Percentiles rank a stretch among this genome's conserved stretches.
Conservation (phyloP, 2,888 invertebrate genomes). For the Cephus spinipes region DNA sequence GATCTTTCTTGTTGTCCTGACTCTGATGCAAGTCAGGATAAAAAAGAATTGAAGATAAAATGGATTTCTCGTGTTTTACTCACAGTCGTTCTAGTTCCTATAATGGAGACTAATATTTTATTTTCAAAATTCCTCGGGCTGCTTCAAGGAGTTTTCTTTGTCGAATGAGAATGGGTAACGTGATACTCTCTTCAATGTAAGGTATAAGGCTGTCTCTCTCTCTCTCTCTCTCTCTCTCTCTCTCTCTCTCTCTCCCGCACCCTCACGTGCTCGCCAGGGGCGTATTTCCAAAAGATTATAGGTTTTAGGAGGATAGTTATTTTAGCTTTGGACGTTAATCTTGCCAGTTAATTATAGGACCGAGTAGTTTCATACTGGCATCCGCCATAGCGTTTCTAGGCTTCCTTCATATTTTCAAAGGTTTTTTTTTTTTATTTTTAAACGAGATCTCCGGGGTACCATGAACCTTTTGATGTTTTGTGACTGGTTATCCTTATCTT, state of each 20-base stretch:
- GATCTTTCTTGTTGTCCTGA: not conserved
- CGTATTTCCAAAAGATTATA: slow-evolving; percentile 14
- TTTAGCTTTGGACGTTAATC: slow-evolving; percentile 34
- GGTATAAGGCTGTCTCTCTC: not conserved
- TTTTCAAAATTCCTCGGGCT: slow-evolving; percentile 19
- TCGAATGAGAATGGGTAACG: slow-evolving; percentile 2
- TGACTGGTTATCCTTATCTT: slow-evolving; percentile 1
- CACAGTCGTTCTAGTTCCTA: not conserved
- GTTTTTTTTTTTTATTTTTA: not conserved
- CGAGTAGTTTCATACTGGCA: slow-evolving; percentile 23
- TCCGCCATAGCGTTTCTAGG: slow-evolving; percentile 14
- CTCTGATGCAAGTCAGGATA: not conserved
- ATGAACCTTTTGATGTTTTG: slow-evolving; percentile 2
- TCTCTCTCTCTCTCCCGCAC: not conserved
- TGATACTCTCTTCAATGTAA: slow-evolving; percentile 10
- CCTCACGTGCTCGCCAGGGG: slow-evolving; percentile 5
- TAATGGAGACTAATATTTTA: slow-evolving; percentile 23
- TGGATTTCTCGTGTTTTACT: not conserved
- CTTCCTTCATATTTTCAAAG: not conserved
- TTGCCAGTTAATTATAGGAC: slow-evolving; percentile 32
- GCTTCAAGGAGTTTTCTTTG: slow-evolving; percentile 25
- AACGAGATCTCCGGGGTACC: not conserved
- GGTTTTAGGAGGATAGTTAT: slow-evolving; percentile 22
- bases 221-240: not conserved
- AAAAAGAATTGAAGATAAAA: not conserved